Evolutionary conservation across 2,113 vertebrate genomes (phyloP).

Genomic region (Poeciliopsis prolifica): DNA sequence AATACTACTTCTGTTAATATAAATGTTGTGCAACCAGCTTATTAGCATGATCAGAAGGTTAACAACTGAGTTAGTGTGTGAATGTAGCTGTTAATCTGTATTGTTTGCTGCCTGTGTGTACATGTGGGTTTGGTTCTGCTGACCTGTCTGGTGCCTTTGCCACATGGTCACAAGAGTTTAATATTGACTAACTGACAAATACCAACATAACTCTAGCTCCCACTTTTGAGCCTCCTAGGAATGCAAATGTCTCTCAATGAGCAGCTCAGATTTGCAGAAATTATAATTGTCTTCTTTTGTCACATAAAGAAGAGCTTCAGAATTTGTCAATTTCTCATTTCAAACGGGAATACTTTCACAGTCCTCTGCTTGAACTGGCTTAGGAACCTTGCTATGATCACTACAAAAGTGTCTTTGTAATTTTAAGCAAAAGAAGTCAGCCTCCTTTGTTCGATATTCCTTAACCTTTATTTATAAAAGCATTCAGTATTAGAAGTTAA

Average conservation of each 20-base stretch:
- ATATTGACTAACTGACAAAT: not conserved
- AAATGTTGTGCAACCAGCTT: not conserved
- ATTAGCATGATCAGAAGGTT: not conserved
- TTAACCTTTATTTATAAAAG: not conserved
- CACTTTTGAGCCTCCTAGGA: not conserved
- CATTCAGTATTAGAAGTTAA: too few relatives aligned
- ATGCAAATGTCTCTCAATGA: not conserved
- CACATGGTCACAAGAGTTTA: not conserved
- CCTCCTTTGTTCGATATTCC: not conserved
- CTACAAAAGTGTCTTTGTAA: too few relatives aligned
- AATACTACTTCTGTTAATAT: not conserved
- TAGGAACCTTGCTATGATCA: not conserved
- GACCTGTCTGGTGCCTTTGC: not conserved
- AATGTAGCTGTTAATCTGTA: not conserved
- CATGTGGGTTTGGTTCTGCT: not conserved
- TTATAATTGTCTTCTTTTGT: not conserved
- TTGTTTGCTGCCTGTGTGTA: not conserved
- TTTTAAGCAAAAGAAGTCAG: not conserved
- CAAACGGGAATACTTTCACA: not conserved
- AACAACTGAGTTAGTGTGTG: not conserved
- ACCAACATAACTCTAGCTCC: not conserved
- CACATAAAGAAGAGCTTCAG: not conserved
- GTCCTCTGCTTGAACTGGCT: not conserved
- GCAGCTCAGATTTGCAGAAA: not conserved
- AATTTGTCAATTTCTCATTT: not conserved